These are phyloP conservation scores for Acrobasis repandana DNA, from an alignment of 2,888 invertebrate species.

Conservation along the genomic window DNA sequence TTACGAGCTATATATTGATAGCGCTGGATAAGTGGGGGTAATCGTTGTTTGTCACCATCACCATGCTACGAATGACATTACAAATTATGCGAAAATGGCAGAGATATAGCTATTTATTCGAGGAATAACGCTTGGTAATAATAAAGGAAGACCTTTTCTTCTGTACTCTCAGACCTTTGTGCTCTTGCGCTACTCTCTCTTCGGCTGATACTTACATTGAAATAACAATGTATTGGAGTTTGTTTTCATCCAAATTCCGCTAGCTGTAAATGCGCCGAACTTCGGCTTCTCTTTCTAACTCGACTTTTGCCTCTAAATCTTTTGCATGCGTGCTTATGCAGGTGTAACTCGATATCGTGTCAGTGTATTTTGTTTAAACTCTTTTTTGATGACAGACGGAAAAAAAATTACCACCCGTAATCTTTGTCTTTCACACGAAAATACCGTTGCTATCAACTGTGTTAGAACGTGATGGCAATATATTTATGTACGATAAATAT, in stretches of 20 bases:
- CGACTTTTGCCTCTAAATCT: slow-evolving; percentile 74
- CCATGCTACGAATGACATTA: no score
- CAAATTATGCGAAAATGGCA: not conserved
- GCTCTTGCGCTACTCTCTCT: slow-evolving; percentile 14
- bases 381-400: not conserved
- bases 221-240: slow-evolving; percentile 80
- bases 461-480: not conserved
- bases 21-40: no score
- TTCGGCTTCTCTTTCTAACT: slow-evolving; percentile 51
- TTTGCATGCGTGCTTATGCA: slow-evolving; percentile 81
- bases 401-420: not conserved
- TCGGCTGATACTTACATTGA: slow-evolving; percentile 58
- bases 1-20: no score
- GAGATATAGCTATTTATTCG: not conserved
- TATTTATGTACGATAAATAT: not conserved
- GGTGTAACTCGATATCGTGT: slow-evolving; percentile 60
- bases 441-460: not conserved
- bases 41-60: no score
- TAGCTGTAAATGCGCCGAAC: slow-evolving; percentile 43
- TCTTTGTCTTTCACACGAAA: not conserved
- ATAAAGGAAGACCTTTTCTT: not conserved
- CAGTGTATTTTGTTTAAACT: slow-evolving; percentile 62
- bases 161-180: not conserved
- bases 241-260: slow-evolving; percentile 82
- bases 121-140: not conserved